Evolutionary conservation across 2,888 invertebrate genomes (phyloP).

Genomic region (Protodeltote pygarga): DNA sequence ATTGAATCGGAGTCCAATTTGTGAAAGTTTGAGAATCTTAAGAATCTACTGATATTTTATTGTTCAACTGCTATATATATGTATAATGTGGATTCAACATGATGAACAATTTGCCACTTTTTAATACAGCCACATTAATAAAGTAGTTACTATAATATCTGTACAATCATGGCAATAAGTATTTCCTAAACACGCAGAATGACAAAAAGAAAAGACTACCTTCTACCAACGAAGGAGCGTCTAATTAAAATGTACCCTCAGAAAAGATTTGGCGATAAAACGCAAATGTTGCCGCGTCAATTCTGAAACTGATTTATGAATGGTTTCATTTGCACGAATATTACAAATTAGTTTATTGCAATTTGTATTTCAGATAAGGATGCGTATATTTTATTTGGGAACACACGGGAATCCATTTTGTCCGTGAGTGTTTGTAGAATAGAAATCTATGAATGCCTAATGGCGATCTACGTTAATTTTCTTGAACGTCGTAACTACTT

Average conservation of each 20-base stretch:
- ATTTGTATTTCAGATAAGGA: constrained; percentile 56
- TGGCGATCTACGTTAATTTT: no score
- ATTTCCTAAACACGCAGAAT: not conserved
- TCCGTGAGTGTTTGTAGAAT: not conserved
- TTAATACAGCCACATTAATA: no score
- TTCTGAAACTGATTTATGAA: constrained; percentile 65
- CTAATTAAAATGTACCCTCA: constrained; percentile 62
- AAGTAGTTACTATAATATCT: no score
- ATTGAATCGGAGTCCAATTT: no score
- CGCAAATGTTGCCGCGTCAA: constrained; percentile 70
- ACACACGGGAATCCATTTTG: constrained; percentile 25
- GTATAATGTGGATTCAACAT: no score
- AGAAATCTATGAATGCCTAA: no score
- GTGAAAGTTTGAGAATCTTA: no score
- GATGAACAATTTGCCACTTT: no score
- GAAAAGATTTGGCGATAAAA: constrained; percentile 68
- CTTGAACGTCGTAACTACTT: no score
- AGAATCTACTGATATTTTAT: no score
- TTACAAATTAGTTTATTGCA: constrained; percentile 66
- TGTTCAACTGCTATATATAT: no score
- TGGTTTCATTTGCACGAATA: constrained; percentile 62
- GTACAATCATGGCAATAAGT: no score
- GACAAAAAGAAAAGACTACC: not conserved
- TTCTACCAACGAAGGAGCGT: not conserved
- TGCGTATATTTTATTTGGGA: constrained; percentile 43